These are phyloP conservation scores for Oscheius sp. DNA, from an alignment of 2,888 invertebrate genomes.

Conservation along the genomic window DNA sequence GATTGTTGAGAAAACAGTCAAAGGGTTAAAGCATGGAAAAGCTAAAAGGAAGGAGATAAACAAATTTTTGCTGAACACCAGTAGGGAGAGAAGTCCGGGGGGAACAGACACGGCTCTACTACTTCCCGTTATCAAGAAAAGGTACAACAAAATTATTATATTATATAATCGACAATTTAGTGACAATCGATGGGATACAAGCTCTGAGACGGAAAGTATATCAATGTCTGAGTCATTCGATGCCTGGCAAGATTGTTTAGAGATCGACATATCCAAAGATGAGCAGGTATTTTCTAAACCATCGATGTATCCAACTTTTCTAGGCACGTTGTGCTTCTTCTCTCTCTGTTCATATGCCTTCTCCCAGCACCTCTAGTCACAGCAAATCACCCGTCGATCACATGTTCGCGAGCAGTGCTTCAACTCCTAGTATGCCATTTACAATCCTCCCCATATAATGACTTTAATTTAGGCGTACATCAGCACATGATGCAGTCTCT, in stretches of 20 bases:
- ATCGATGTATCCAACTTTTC: neutral
- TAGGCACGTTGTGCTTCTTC: conserved; percentile 16
- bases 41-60: conserved; percentile 35
- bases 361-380: conserved; percentile 5
- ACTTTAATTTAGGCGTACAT: neutral
- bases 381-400: conserved; percentile 18
- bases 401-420: conserved; percentile 4
- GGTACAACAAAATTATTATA: neutral
- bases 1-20: conserved; percentile 34
- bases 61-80: conserved; percentile 38
- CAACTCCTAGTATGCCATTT: neutral
- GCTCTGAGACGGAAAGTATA: conserved; percentile 37
- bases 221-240: conserved; percentile 40
- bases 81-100: conserved; percentile 55
- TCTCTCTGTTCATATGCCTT: conserved; percentile 5
- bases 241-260: conserved; percentile 34
- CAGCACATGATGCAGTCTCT: conserved; percentile 44
- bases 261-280: conserved; percentile 35
- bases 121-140: conserved; percentile 40
- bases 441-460: neutral
- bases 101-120: conserved; percentile 56
- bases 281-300: conserved; percentile 30
- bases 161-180: neutral
- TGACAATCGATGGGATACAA: conserved; percentile 13
- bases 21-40: conserved; percentile 50